Base-by-base conservation (phyloP, 2,797 vertebrate genomes). In the Mus spretus region DNA sequence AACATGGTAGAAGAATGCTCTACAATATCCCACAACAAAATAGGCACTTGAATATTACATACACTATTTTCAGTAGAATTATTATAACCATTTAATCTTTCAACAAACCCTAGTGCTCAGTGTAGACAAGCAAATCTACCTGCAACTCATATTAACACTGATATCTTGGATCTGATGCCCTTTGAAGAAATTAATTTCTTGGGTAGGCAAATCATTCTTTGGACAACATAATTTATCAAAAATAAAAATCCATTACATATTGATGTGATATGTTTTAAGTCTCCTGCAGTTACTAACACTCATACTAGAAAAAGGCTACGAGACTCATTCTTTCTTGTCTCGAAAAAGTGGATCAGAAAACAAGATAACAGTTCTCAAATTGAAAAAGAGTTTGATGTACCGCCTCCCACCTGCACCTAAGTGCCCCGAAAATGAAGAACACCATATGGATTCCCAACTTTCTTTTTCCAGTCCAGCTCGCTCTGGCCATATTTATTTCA, bases 111-210 rank as follows among this genome's bases (percentile, higher is more conserved):
- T 26, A 44, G 19, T 3, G 57, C 84, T 92, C 40, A 67, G 37
- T 61, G 12, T 59, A 63, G 57, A 80, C 77, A 50, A 87, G 26
- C 57, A 90, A 96, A 92, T 61, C 55, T 67, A 26, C 78, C 28
- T 57, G 77, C 50, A 74, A 95, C 17, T 74, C 22, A 31, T 86
- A 72, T 24, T 50, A 83, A 20, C 57, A 61, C 37, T 37, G 47
- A 74, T 34, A 57, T 31, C 59, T 67, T 79, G 47, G 7, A 28
- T 61, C 55, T 67, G 72, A 8, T 31, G n/a, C 77, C 31, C 7
- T 47, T 40, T 61, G 28, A 84, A 88, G 59, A 93, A 77, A 91
- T 75, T 22, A 77, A 67, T 70, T 59, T 47, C 79, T 78, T 67
- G 13, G 19, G 17, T 67, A 86, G 8, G 75, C 61, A 93, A 90